These are phyloP conservation scores for Pseudopodoces humilis DNA, from an alignment of 2,113 vertebrate species.

Conservation along the genomic window DNA sequence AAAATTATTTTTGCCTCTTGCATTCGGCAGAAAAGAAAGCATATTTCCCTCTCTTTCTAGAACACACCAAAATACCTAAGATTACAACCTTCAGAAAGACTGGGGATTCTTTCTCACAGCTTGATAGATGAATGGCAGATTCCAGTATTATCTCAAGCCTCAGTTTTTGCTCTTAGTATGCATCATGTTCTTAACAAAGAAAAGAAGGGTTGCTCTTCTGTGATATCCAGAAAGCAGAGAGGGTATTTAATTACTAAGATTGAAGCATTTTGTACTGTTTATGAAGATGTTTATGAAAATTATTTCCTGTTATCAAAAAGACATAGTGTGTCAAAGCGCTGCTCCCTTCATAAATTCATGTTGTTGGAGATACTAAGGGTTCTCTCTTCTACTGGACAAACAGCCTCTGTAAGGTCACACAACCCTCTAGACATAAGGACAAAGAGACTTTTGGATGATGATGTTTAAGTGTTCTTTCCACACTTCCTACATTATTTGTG, in stretches of 20 bases:
- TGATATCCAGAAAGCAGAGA: not conserved
- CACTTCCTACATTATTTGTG: not conserved
- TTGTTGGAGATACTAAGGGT: not conserved
- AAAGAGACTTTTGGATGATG: not conserved
- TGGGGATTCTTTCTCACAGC: not conserved
- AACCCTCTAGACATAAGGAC: not conserved
- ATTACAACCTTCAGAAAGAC: not conserved
- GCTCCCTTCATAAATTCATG: not conserved
- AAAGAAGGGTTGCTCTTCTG: not conserved
- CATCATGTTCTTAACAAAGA: not conserved
- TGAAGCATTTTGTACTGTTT: not conserved
- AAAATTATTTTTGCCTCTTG: not conserved
- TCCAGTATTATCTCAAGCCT: not conserved
- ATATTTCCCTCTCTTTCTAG: not conserved
- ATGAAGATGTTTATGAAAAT: not conserved
- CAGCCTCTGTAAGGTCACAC: not conserved
- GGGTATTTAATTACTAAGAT: not conserved
- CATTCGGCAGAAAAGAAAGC: not conserved
- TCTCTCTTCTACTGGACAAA: not conserved
- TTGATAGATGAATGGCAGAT: not conserved
- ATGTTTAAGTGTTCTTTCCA: not conserved
- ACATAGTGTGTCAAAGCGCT: not conserved
- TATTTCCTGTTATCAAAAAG: not conserved
- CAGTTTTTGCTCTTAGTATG: not conserved
- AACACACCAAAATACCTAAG: not conserved